These are phyloP conservation scores for Esox masquinongy DNA, from an alignment of 2,797 vertebrate genomes.

Conservation along the genomic window DNA sequence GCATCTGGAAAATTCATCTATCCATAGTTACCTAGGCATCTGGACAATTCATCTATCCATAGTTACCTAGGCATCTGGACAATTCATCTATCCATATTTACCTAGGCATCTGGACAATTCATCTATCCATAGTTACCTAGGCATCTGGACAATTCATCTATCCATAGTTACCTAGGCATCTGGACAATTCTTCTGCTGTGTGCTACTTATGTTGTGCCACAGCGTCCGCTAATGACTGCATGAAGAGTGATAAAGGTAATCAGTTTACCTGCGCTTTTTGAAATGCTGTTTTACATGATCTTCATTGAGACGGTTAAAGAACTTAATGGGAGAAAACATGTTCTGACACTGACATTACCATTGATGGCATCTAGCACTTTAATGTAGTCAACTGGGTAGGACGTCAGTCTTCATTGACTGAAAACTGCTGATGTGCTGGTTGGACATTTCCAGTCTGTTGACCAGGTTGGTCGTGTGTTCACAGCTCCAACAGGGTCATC, in stretches of 20 bases:
- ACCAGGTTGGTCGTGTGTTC: no score
- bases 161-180: not conserved
- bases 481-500: no score
- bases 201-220: not conserved
- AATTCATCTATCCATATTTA: not conserved
- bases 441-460: no score
- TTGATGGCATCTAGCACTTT: no score
- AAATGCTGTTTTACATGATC: conserved; percentile 25
- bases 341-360: no score
- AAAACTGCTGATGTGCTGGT: no score
- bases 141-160: not conserved
- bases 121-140: not conserved
- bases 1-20: not conserved
- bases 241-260: conserved; percentile 38
- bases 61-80: not conserved
- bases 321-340: no score
- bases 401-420: no score
- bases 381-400: no score
- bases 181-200: not conserved
- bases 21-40: not conserved
- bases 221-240: conserved; percentile 15
- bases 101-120: not conserved
- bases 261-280: conserved; percentile 17
- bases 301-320: not conserved
- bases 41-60: not conserved